A percentile compares a stretch with the other conserved stretches of the same genome.
These are phyloP conservation scores for Indicator indicator DNA, from an alignment of 2,113 vertebrate genomes.

Conservation along the genomic window DNA sequence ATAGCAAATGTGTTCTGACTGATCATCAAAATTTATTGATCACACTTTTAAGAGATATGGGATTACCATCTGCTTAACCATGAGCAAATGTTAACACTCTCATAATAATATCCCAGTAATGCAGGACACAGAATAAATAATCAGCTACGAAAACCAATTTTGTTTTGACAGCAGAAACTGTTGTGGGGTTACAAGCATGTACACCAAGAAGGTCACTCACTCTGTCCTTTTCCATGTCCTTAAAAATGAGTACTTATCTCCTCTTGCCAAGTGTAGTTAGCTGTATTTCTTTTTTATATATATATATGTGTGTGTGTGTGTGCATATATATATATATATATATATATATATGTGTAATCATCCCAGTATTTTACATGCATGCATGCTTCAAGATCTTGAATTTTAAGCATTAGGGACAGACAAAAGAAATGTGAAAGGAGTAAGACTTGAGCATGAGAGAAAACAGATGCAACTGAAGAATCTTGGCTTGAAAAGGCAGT, in stretches of 20 bases:
- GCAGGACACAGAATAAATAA: neutral
- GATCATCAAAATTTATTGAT: neutral
- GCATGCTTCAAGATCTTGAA: slow-evolving; percentile 52
- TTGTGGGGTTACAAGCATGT: neutral
- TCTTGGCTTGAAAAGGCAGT: slow-evolving; percentile 22
- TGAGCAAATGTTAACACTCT: neutral
- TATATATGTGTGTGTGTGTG: neutral
- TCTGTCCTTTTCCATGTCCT: neutral
- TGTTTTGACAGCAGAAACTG: slow-evolving; percentile 23
- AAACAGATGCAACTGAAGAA: slow-evolving; percentile 73
- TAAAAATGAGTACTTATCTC: neutral
- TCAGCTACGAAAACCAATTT: neutral
- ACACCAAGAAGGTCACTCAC: neutral
- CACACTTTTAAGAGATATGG: neutral
- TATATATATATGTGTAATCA: neutral
- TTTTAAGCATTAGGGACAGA: slow-evolving; percentile 79
- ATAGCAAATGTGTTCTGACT: neutral
- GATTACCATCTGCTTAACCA: neutral
- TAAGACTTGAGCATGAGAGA: slow-evolving; percentile 76
- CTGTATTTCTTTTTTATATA: neutral
- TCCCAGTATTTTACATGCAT: slow-evolving; percentile 19
- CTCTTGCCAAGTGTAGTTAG: neutral
- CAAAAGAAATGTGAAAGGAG: slow-evolving; percentile 60
- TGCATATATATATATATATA: too few relatives aligned
- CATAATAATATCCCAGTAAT: neutral